phyloP scores from a whole-genome alignment of 2,888 invertebrate species.

The Tetanocera ferruginea region DNA sequence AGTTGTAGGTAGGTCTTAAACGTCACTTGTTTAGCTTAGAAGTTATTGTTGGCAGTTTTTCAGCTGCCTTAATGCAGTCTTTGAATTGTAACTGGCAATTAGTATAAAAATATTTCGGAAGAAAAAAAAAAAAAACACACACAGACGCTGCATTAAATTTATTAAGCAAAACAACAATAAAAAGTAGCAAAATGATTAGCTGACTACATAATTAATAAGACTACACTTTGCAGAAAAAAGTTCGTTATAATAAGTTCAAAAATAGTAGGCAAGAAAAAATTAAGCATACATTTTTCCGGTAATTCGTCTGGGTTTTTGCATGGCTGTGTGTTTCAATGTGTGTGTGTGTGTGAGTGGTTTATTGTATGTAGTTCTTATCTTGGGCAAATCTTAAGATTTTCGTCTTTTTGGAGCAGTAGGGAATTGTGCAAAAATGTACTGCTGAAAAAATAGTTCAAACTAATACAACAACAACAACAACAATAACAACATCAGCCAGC shows the following conservation, averaged over 20 bases:
- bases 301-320: no score
- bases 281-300: not conserved
- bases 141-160: not conserved
- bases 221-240: not conserved
- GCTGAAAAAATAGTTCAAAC: constrained; percentile 8
- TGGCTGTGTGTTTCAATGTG: not conserved
- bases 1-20: not conserved
- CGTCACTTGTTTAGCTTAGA: not conserved
- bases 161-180: not conserved
- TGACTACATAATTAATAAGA: constrained; percentile 9
- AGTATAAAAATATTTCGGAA: not conserved
- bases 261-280: not conserved
- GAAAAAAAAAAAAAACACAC: no score
- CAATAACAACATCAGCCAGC: not conserved
- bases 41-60: not conserved
- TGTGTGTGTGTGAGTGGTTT: not conserved
- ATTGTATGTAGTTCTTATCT: not conserved
- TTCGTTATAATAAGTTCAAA: not conserved
- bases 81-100: not conserved
- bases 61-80: no score
- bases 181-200: not conserved
- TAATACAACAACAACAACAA: constrained; percentile 11
- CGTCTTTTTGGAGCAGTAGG: not conserved
- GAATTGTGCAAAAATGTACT: not conserved
- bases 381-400: not conserved